These are phyloP conservation scores for Xiphophorus maculatus DNA, from an alignment of 2,113 vertebrate species.

Conservation along the genomic window DNA sequence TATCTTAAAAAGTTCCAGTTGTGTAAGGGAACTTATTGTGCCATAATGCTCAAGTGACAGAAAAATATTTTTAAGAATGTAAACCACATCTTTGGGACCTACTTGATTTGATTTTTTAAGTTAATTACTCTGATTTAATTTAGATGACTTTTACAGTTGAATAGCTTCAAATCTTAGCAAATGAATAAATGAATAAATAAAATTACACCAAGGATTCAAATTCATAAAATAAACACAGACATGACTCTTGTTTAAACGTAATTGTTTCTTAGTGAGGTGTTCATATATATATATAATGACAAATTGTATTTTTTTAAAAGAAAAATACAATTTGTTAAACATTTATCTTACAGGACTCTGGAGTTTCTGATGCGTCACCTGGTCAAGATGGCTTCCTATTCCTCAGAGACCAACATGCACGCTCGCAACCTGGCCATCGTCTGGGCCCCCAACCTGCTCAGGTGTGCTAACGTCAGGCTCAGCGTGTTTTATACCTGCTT, in stretches of 20 bases:
- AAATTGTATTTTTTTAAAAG: background rate
- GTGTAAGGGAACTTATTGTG: too few relatives aligned
- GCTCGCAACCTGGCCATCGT: slow-evolving; percentile 93
- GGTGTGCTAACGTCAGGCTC: slow-evolving; percentile 72
- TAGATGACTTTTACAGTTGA: background rate
- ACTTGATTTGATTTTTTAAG: background rate
- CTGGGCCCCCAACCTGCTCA: slow-evolving; percentile 95
- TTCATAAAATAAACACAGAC: background rate
- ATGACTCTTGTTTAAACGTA: too few relatives aligned
- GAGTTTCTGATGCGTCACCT: slow-evolving; percentile 92
- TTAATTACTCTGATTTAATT: background rate
- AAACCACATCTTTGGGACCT: background rate
- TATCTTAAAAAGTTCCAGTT: too few relatives aligned
- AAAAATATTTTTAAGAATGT: background rate
- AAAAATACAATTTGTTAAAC: background rate
- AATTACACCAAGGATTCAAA: background rate
- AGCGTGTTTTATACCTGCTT: background rate
- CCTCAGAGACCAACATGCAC: slow-evolving; percentile 93
- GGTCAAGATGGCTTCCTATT: slow-evolving; percentile 85
- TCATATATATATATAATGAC: background rate
- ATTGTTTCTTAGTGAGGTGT: background rate
- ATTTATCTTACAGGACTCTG: slow-evolving; percentile 82
- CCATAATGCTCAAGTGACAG: too few relatives aligned
- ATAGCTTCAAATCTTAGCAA: background rate
- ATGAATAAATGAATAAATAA: background rate